Base-by-base conservation (phyloP, 2,888 invertebrate species). In the Baronia brevicornis region DNA sequence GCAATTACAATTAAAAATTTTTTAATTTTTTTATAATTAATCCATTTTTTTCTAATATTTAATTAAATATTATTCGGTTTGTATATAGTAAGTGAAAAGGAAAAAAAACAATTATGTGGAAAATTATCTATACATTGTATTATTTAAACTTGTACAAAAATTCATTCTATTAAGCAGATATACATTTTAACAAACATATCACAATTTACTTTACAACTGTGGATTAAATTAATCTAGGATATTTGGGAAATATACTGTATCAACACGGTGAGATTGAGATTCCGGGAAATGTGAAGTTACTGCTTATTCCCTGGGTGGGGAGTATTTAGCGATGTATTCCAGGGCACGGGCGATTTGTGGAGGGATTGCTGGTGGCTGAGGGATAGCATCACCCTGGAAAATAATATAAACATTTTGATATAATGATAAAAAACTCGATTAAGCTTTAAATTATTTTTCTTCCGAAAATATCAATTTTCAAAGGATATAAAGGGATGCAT, bases 331-430 rank as follows among this genome's bases (percentile, higher is more conserved):
- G 45, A 47, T 39, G 58, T 51, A 73, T 0, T 60, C 73, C n/a
- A 85, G 53, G n/a, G 82, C 66, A 53, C 73, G 73, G 15, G 68
- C 51, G 57, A 88, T 87, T 28, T 63, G 74, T 5, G 67, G 68
- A 4, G 88, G 87, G 9, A 87, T 67, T 28, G 84, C 75, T 2
- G 75, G 87, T 5, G 87, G 65, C 6, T 82, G 84, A 13, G 87
- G 88, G 38, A 88, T 43, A 9, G 65, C 61, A 36, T 65, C 62
- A 48, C 82, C 71, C 80, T 82, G 61, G 9, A 60, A 64, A 30
- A 22, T 3, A 13, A 38, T 32, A 31, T 22, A 36, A 39, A 23
- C 30, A 36, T 34, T 3, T 12, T 17, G 8, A 21, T 7, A n/a
- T n/a, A 21, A 21, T 21, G 7, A 21, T n/a, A 21, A 18, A 28